Conservation (phyloP, 2,888 invertebrate species). For the Cataglyphis cursor region DNA sequence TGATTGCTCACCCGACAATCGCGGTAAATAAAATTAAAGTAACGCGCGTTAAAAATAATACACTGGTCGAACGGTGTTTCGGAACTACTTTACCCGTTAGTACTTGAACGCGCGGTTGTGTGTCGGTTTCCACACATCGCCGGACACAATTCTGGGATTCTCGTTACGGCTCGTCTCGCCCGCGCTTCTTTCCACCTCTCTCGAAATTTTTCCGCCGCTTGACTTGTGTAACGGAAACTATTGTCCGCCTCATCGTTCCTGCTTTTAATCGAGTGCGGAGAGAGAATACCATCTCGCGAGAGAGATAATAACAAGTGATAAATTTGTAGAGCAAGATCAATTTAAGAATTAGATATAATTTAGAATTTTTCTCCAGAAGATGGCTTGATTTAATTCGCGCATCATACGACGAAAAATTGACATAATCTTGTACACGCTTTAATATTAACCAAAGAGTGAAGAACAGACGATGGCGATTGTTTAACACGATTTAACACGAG, state of each 20-base stretch:
- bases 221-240: slow-evolving; percentile 67
- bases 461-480: slow-evolving; percentile 62
- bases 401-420: slow-evolving; percentile 56
- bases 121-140: slow-evolving; percentile 57
- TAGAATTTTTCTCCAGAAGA: background rate
- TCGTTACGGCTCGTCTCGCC: slow-evolving; percentile 50
- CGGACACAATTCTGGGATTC: slow-evolving; percentile 73
- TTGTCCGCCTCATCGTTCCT: slow-evolving; percentile 64
- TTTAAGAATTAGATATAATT: too few species aligned
- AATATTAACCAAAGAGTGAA: slow-evolving; percentile 63
- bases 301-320: background rate
- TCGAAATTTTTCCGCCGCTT: slow-evolving; percentile 69
- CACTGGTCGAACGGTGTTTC: background rate
- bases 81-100: background rate
- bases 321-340: slow-evolving; percentile 62
- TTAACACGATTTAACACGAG: slow-evolving; percentile 2
- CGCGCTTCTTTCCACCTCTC: slow-evolving; percentile 55
- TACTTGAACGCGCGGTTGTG: slow-evolving; percentile 23
- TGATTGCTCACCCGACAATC: background rate
- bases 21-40: slow-evolving; percentile 19
- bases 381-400: background rate
- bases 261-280: slow-evolving; percentile 34
- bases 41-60: background rate
- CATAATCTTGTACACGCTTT: slow-evolving; percentile 58
- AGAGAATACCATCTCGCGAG: slow-evolving; percentile 20